These are phyloP conservation scores for Porites australiensis DNA, from an alignment of 64 coral and sea anemone genomes.

Conservation along the genomic window DNA sequence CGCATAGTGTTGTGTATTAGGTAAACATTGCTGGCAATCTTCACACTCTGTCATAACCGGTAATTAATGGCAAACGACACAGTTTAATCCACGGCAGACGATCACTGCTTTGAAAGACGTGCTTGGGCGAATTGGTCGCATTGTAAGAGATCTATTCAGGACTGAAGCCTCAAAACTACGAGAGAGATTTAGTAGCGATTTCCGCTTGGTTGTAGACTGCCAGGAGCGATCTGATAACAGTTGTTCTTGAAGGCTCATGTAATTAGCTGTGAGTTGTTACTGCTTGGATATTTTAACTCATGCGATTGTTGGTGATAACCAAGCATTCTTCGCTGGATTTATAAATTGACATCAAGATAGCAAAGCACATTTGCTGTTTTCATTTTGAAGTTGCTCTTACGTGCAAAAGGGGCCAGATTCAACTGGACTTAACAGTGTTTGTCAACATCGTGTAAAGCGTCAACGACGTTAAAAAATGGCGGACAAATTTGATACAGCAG, in stretches of 20 bases:
- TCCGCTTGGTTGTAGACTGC: constrained; percentile 30
- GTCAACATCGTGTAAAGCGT: constrained; percentile 15
- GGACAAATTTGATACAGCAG: constrained; percentile 20
- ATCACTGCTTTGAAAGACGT: background rate
- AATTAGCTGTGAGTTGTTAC: constrained; percentile 36
- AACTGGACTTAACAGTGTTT: background rate
- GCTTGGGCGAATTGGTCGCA: background rate
- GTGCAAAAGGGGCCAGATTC: background rate
- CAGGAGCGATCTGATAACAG: constrained; percentile 45
- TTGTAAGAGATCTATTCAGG: background rate
- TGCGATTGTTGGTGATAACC: constrained; percentile 16
- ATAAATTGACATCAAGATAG: background rate
- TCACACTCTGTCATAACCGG: background rate
- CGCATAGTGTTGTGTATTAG: background rate
- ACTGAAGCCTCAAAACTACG: background rate
- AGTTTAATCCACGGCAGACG: constrained; percentile 1
- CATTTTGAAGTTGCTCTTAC: background rate
- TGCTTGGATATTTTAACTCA: background rate
- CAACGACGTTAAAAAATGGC: constrained; percentile 16
- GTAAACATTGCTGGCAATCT: constrained; percentile 56
- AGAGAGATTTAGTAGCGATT: constrained; percentile 7
- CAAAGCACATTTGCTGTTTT: background rate
- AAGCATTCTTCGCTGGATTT: constrained; percentile 2
- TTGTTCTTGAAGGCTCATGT: constrained; percentile 18
- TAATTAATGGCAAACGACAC: constrained; percentile 6